phyloP scores from a whole-genome alignment of 2,113 vertebrate genomes.

The Hippolais icterina region DNA sequence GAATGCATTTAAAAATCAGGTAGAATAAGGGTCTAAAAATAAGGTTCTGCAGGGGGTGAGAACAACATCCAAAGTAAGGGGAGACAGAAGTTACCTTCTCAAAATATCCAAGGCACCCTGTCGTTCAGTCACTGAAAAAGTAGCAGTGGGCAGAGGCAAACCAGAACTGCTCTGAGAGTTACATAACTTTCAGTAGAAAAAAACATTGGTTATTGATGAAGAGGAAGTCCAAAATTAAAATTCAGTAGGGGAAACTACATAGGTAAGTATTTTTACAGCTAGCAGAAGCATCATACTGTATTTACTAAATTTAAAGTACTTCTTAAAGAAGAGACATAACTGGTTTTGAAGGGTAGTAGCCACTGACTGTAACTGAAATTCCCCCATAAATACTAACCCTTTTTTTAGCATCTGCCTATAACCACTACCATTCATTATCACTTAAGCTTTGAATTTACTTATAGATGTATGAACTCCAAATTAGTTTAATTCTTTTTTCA shows the following conservation, averaged over 20 bases:
- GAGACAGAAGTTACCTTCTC: constrained; percentile 44
- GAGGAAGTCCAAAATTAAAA: neutral
- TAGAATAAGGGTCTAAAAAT: neutral
- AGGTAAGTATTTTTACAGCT: neutral
- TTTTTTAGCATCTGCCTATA: neutral
- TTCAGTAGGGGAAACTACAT: neutral
- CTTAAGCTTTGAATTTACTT: neutral
- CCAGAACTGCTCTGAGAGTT: constrained; percentile 57
- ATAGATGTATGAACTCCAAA: neutral
- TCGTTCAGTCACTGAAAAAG: constrained; percentile 41
- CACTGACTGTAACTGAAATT: neutral
- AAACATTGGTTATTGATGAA: constrained; percentile 27
- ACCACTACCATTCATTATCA: neutral
- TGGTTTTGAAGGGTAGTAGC: neutral
- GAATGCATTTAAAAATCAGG: neutral
- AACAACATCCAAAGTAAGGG: constrained; percentile 1
- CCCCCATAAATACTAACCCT: neutral
- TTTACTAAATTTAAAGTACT: neutral
- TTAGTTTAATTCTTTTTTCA: neutral
- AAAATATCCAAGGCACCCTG: constrained; percentile 55
- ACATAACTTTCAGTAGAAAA: constrained; percentile 48
- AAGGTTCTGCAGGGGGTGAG: neutral
- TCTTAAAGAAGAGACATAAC: neutral
- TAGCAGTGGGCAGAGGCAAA: constrained; percentile 50
- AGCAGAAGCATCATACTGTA: neutral